phyloP scores from a whole-genome alignment of 2,888 invertebrate genomes.

The Apamea crenata region DNA sequence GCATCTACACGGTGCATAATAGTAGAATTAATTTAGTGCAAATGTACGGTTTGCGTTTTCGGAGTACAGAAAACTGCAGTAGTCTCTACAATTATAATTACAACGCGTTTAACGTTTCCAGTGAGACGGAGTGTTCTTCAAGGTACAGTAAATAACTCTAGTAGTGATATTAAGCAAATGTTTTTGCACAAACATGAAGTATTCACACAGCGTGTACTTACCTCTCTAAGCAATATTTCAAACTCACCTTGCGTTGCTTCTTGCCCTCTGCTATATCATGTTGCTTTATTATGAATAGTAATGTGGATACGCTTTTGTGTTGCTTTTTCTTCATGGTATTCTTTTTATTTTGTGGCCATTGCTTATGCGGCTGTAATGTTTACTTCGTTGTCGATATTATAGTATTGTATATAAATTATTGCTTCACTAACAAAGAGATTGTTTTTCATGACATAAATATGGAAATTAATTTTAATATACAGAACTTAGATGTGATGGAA shows the following conservation, averaged over 20 bases:
- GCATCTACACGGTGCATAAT: slow-evolving; percentile 52
- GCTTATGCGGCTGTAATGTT: neutral
- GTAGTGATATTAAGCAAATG: slow-evolving; percentile 55
- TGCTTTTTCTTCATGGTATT: slow-evolving; percentile 6
- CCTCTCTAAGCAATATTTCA: slow-evolving; percentile 76
- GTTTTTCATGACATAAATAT: neutral
- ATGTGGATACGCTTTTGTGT: slow-evolving; percentile 66
- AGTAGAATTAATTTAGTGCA: slow-evolving; percentile 57
- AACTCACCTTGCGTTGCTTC: slow-evolving; percentile 76
- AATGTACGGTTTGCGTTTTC: slow-evolving; percentile 54
- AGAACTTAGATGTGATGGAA: neutral
- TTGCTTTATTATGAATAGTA: slow-evolving; percentile 74
- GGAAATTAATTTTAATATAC: neutral
- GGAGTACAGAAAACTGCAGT: slow-evolving; percentile 52
- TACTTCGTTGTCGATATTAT: neutral
- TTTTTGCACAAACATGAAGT: slow-evolving; percentile 67
- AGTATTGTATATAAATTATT: neutral
- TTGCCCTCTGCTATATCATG: slow-evolving; percentile 78
- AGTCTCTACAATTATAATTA: slow-evolving; percentile 45
- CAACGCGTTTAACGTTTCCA: slow-evolving; percentile 42
- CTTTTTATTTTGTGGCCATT: neutral
- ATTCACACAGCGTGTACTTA: slow-evolving; percentile 70
- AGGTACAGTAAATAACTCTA: slow-evolving; percentile 44
- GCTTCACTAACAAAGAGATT: neutral
- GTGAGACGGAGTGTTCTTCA: slow-evolving; percentile 36